Conservation (phyloP, 2,797 vertebrate species). For the Phyllotis vaccarum region DNA sequence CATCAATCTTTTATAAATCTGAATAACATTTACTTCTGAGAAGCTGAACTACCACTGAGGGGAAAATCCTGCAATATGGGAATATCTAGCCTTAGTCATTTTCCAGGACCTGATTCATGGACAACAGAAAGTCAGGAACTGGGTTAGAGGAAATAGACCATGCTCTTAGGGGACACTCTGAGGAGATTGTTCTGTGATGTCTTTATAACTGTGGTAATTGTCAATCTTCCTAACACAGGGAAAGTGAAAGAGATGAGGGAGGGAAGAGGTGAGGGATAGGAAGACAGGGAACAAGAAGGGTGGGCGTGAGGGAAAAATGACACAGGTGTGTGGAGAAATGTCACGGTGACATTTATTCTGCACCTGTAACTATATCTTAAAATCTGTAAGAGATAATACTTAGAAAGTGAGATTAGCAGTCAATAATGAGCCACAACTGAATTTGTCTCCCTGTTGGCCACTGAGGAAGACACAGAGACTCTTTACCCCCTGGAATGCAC, state of each 20-base stretch:
- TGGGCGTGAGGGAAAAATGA: not conserved
- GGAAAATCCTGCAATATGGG: not conserved
- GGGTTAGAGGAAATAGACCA: not conserved
- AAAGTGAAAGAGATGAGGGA: not conserved
- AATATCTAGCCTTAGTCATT: not conserved
- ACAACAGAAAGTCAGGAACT: not conserved
- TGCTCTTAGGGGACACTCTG: not conserved
- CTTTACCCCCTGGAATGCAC: not conserved
- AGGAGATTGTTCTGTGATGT: not conserved
- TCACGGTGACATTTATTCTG: not conserved
- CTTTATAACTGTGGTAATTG: not conserved
- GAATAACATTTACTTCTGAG: not conserved
- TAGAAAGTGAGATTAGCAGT: not conserved
- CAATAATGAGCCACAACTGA: not conserved
- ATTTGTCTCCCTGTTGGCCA: not conserved
- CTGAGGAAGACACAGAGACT: not conserved
- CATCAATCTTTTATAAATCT: slow-evolving; percentile 34
- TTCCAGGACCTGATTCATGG: not conserved
- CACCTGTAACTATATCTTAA: not conserved
- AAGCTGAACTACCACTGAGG: not conserved
- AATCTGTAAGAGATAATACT: not conserved
- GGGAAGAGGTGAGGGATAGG: not conserved
- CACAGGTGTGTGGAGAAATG: not conserved
- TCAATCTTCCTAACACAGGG: not conserved
- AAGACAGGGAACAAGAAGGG: not conserved